Conservation (phyloP, 2,113 vertebrate species). For the Pipa parva region DNA sequence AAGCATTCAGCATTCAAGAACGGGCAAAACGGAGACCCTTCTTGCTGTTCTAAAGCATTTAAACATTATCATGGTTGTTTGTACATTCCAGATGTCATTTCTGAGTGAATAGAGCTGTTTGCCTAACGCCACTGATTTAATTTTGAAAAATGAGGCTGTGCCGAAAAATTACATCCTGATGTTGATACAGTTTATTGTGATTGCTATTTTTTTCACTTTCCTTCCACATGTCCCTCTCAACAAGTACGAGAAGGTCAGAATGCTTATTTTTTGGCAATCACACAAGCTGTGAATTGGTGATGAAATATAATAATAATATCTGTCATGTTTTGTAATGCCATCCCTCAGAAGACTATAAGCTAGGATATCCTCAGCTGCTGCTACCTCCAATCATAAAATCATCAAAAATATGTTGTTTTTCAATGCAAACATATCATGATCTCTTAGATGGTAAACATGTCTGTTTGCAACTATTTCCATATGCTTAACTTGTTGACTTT, state of each 20-base stretch:
- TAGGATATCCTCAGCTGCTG: constrained; percentile 3
- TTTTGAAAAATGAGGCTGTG: constrained; percentile 20
- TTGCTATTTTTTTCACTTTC: constrained; percentile 9
- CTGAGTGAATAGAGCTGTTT: constrained; percentile 11
- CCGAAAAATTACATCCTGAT: constrained; percentile 32
- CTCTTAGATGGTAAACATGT: constrained; percentile 20
- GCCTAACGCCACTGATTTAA: not conserved
- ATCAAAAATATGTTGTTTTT: constrained; percentile 1
- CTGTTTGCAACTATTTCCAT: constrained; percentile 19
- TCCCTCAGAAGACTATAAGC: not conserved
- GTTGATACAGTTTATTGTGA: constrained; percentile 19
- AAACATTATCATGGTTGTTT: constrained; percentile 16
- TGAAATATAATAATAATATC: constrained; percentile 31
- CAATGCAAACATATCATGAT: constrained; percentile 22
- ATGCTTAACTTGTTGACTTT: constrained; percentile 4
- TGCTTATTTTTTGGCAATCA: constrained; percentile 51
- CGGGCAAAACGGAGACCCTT: constrained; percentile 3
- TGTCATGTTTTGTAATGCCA: constrained; percentile 29
- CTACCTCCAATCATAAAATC: constrained; percentile 25
- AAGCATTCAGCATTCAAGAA: not conserved
- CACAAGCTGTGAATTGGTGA: constrained; percentile 44
- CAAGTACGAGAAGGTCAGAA: constrained; percentile 53
- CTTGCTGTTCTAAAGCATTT: constrained; percentile 5
- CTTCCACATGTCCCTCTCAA: constrained; percentile 36
- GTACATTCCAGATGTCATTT: constrained; percentile 26